Evolutionary conservation across 2,888 invertebrate genomes (phyloP), one percentile per base, ranked within the genome.

Genomic region (Quadroppia sp.): DNA sequence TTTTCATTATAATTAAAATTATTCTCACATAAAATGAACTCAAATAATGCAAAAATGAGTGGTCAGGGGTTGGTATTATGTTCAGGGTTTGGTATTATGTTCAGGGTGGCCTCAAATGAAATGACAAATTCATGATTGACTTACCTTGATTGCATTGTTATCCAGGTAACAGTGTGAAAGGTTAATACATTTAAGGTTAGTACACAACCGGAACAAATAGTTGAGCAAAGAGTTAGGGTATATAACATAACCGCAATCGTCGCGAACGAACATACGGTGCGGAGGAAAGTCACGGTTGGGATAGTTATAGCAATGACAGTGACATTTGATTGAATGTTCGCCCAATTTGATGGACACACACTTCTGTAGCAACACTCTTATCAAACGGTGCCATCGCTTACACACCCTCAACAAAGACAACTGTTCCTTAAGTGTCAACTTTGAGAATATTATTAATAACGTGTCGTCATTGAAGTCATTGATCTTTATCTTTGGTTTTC

Each of bases 161-260:
- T 73, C 73, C n/a, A 73, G 40, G 28, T 73, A 73, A 45, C 73
- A 73, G 40, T 73, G 73, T 13, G 73, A 73, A 48, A 73, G 67
- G 25, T 73, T 73, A n/a, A 73, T 67, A 28, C 73, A 73, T 28
- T 25, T 73, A n/a, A 73, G 30, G 15, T 73, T 70, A 53, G 28
- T 13, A 15, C 69, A 73, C 28, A 73, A 40, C 11, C n/a, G n/a
- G 7, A 73, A 13, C 50, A 73, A 30, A 70, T 73, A 69, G 7
- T 32, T 6, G 7, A 73, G 30, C 15, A 67, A 15, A 9, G 23
- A 2, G 15, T 69, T 73, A 17, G 73, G 73, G 25, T 73, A 73
- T 2, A 73, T 70, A 23, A 73, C 48, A 56, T 73, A 73, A 23
- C 73, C 73, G n/a, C 25, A 42, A 11, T 70, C 30, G 48, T 73